A percentile compares a stretch with the other conserved stretches of the same genome.
phyloP scores from a whole-genome alignment of 2,888 invertebrate genomes.

The Silvanus unidentatus region DNA sequence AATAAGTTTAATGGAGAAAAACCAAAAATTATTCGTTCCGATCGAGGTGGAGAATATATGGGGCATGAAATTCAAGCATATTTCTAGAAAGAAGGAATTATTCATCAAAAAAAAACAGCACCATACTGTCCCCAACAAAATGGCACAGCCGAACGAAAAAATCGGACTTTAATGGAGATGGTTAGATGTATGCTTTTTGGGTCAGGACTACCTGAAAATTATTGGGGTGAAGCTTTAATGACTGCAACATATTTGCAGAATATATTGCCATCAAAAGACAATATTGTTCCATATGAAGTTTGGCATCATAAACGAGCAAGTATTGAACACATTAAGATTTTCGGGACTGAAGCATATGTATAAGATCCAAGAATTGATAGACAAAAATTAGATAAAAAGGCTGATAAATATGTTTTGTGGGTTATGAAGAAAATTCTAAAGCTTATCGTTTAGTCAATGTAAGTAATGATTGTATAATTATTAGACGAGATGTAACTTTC shows the following conservation, averaged over 20 bases:
- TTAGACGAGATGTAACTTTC: background rate
- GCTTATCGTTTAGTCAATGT: background rate
- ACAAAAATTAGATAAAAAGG: background rate
- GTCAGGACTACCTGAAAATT: background rate
- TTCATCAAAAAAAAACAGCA: background rate
- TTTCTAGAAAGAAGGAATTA: constrained; percentile 21
- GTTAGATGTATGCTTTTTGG: background rate
- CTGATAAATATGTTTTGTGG: background rate
- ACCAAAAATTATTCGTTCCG: constrained; percentile 17
- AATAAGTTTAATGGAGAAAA: constrained; percentile 14
- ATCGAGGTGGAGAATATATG: constrained; percentile 26
- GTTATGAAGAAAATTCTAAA: constrained; percentile 1
- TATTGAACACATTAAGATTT: background rate
- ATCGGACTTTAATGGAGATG: background rate
- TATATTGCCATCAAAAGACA: background rate
- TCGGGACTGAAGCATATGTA: background rate
- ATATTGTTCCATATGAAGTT: background rate
- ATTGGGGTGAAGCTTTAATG: background rate
- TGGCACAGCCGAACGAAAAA: background rate
- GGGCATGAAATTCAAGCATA: constrained; percentile 13
- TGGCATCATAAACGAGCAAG: background rate
- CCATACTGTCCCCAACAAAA: background rate
- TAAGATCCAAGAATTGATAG: background rate
- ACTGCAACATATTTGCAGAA: background rate
- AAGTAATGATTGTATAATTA: background rate